These are phyloP conservation scores for Bemisia tabaci DNA, from an alignment of 1,140 invertebrate species.

Conservation along the genomic window DNA sequence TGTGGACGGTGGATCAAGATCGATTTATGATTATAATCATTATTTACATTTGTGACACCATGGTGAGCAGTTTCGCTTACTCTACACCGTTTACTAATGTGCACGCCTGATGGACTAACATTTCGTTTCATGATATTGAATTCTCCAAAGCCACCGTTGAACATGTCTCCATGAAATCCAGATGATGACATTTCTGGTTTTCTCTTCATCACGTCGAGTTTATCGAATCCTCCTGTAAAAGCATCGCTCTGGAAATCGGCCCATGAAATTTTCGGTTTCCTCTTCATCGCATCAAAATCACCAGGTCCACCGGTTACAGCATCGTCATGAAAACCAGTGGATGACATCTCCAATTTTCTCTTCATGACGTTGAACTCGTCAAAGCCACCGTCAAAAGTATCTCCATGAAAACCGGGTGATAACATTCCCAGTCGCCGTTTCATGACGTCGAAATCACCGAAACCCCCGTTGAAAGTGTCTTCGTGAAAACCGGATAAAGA, in stretches of 20 bases:
- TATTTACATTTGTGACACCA: too few relatives aligned
- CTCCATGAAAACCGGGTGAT: conserved; percentile 21
- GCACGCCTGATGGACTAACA: background rate
- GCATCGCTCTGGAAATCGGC: conserved; percentile 34
- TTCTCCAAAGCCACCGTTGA: conserved; percentile 25
- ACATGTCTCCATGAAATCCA: conserved; percentile 23
- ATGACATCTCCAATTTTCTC: conserved; percentile 15
- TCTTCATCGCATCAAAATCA: conserved; percentile 29
- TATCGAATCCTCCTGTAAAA: conserved; percentile 34
- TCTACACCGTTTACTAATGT: background rate
- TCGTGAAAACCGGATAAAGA: conserved; percentile 25
- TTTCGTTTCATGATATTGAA: conserved; percentile 29
- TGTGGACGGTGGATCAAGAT: too few relatives aligned
- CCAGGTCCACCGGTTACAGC: conserved; percentile 27
- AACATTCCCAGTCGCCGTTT: conserved; percentile 22
- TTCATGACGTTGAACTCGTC: conserved; percentile 29
- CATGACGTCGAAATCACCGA: conserved; percentile 26
- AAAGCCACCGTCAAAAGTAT: conserved; percentile 22
- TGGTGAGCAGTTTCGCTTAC: background rate
- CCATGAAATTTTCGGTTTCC: conserved; percentile 29
- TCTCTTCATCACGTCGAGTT: conserved; percentile 34
- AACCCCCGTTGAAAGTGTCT: conserved; percentile 22
- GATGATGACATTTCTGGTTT: conserved; percentile 19
- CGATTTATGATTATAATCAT: too few relatives aligned
- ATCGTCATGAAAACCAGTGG: conserved; percentile 28